Evolutionary conservation across 2,113 vertebrate species (phyloP).

Genomic region (Piprites chloris): DNA sequence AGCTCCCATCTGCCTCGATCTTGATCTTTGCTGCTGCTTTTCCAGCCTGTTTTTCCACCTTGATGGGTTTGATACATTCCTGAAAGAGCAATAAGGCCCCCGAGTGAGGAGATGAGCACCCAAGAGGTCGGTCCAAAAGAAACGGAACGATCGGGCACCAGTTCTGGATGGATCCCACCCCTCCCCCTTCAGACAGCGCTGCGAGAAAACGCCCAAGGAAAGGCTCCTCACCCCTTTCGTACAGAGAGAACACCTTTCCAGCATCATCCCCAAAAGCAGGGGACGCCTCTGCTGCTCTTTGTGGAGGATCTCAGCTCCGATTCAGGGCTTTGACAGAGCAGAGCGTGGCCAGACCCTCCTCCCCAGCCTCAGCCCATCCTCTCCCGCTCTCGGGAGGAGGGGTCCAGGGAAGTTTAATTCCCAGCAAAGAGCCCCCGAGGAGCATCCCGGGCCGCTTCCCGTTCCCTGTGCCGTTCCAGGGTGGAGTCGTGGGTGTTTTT

Average conservation of each 20-base stretch:
- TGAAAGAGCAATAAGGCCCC: constrained; percentile 25
- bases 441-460: not conserved
- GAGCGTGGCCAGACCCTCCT: not conserved
- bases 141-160: not conserved
- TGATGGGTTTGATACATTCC: constrained; percentile 92
- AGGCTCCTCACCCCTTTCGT: not conserved
- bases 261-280: not conserved
- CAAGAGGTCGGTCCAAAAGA: not conserved
- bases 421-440: not conserved
- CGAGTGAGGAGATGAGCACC: not conserved
- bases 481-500: not conserved
- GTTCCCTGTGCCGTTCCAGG: not conserved
- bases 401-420: not conserved
- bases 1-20: constrained; percentile 92
- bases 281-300: not conserved
- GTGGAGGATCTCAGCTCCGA: not conserved
- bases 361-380: not conserved
- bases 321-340: not conserved
- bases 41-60: constrained; percentile 83
- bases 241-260: not conserved
- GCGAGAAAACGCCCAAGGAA: not conserved
- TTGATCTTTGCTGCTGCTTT: constrained; percentile 86
- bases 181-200: not conserved
- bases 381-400: not conserved
- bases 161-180: rapidly evolving